A percentile compares a stretch with the other conserved stretches of the same genome.
phyloP scores from a whole-genome alignment of 2,797 vertebrate species.

The Chiloscyllium punctatum region DNA sequence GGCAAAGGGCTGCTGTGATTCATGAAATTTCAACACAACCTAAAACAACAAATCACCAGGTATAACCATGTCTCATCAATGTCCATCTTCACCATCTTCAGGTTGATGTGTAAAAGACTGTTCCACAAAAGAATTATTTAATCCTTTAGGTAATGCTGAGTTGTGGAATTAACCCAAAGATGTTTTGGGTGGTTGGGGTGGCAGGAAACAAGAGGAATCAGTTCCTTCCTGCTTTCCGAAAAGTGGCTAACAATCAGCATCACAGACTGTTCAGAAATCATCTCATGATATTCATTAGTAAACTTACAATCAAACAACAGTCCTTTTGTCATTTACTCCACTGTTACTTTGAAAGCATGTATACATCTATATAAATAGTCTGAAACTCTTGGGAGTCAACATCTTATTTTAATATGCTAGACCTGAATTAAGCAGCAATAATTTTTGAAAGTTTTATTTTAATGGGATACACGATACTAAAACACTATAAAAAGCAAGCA shows the following conservation, averaged over 20 bases:
- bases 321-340: not conserved
- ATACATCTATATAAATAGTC: not conserved
- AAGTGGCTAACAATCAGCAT: not conserved
- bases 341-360: not conserved
- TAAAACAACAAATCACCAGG: not conserved
- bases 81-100: too few relatives aligned
- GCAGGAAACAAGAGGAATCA: not conserved
- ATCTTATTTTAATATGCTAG: slow-evolving; percentile 6
- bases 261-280: not conserved
- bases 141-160: not conserved
- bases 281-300: not conserved
- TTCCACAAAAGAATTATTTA: not conserved
- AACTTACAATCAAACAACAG: not conserved
- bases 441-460: not conserved
- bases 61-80: not conserved
- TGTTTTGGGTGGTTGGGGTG: not conserved
- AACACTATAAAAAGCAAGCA: not conserved
- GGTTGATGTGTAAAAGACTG: not conserved
- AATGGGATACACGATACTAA: not conserved
- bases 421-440: not conserved
- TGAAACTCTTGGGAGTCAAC: not conserved
- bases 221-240: not conserved
- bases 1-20: not conserved
- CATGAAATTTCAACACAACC: not conserved
- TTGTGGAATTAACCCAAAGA: not conserved